These are phyloP conservation scores for Folsomia manolachei DNA, from an alignment of 2,888 invertebrate genomes.

Conservation along the genomic window DNA sequence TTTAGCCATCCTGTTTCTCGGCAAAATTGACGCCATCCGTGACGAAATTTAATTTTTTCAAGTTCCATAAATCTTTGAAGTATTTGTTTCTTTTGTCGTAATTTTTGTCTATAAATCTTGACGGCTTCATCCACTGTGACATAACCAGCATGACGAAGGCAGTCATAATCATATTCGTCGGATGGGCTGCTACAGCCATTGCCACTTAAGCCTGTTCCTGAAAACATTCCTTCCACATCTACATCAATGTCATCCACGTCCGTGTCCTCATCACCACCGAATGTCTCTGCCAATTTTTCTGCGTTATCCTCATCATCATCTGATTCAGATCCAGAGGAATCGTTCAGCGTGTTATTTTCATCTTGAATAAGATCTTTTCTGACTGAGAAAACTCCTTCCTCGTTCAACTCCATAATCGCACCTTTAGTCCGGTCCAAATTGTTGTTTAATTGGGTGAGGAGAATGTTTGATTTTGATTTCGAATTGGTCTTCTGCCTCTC, in stretches of 20 bases:
- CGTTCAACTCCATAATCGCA: background rate
- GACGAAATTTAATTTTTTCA: background rate
- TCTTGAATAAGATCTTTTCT: background rate
- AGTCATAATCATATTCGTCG: background rate
- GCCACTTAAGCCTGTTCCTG: background rate
- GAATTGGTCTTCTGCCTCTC: background rate
- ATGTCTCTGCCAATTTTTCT: background rate
- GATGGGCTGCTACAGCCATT: background rate
- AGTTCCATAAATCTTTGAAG: background rate
- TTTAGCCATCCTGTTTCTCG: background rate
- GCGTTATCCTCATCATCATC: background rate
- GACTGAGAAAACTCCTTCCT: background rate
- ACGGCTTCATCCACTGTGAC: background rate
- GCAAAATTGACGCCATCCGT: background rate
- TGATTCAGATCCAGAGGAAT: constrained; percentile 6
- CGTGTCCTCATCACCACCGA: background rate
- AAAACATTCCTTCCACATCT: background rate
- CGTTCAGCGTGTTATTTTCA: background rate
- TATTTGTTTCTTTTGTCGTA: background rate
- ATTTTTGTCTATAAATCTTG: background rate
- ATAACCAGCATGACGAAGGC: constrained; percentile 27
- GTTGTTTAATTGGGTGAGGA: background rate
- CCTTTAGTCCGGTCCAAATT: constrained; percentile 1
- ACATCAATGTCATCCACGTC: background rate
- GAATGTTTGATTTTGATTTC: background rate